Evolutionary conservation across 2,797 vertebrate genomes (phyloP).

Genomic region (Danio choprae): DNA sequence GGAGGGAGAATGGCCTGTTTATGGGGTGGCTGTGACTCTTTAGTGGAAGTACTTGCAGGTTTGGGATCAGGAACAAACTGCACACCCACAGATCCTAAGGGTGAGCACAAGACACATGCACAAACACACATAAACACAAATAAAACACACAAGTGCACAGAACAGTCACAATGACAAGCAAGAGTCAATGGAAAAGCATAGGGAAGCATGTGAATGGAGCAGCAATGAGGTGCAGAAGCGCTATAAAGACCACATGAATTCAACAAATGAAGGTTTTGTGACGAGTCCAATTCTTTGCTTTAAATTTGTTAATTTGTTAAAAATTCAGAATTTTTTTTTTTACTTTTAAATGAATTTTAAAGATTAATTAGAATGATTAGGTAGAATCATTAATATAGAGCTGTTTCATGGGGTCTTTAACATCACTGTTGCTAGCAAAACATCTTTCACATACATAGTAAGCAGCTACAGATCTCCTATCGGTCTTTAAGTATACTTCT

Average conservation of each 20-base stretch:
- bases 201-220: not conserved
- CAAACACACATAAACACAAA: constrained; percentile 47
- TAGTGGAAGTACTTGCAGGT: constrained; percentile 67
- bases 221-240: not conserved
- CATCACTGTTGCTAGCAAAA: not conserved
- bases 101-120: constrained; percentile 38
- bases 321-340: no score
- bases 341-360: no score
- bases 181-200: constrained; percentile 12
- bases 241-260: constrained; percentile 13
- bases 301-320: no score
- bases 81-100: constrained; percentile 80
- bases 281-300: no score
- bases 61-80: constrained; percentile 70
- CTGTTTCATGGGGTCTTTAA: constrained; percentile 28
- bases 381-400: not conserved
- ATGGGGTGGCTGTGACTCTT: constrained; percentile 61
- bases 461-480: not conserved
- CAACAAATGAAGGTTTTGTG: not conserved
- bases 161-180: constrained; percentile 41
- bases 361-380: no score
- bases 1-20: constrained; percentile 89
- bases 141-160: constrained; percentile 40
- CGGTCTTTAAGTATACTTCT: no score
- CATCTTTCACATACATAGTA: not conserved